phyloP scores from a whole-genome alignment of 2,797 vertebrate species.

The Columba guinea region DNA sequence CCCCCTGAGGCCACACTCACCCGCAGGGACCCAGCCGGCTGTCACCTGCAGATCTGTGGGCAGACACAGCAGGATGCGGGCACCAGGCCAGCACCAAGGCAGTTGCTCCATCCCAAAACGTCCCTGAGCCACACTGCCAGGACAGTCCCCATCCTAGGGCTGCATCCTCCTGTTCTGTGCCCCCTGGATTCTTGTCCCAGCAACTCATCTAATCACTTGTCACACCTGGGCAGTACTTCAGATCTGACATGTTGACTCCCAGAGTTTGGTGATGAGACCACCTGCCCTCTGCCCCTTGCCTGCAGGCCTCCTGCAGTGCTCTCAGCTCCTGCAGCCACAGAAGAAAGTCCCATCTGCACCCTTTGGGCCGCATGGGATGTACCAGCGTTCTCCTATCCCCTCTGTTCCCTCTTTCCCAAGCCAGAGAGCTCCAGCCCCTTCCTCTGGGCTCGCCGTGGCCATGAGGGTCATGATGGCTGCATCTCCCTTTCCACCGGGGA shows the following conservation, averaged over 20 bases:
- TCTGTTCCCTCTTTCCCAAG: neutral
- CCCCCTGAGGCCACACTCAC: neutral
- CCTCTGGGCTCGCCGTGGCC: neutral
- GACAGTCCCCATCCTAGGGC: neutral
- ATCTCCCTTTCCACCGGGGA: neutral
- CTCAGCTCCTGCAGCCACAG: neutral
- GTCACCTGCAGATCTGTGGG: fast-evolving
- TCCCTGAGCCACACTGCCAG: neutral
- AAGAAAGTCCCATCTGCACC: neutral
- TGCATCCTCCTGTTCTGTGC: neutral
- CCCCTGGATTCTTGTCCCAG: neutral
- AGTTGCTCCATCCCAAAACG: neutral
- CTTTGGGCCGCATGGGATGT: neutral
- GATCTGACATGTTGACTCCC: neutral
- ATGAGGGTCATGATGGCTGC: no score
- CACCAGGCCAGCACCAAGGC: neutral
- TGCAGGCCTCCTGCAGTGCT: fast-evolving
- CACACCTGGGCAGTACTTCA: neutral
- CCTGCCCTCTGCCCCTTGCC: fast-evolving
- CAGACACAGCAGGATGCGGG: neutral
- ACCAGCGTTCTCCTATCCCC: neutral
- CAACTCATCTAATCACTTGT: neutral
- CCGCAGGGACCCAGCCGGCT: neutral
- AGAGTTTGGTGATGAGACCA: fast-evolving
- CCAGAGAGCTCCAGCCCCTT: neutral